Evolutionary conservation across 2,113 vertebrate genomes (phyloP).

Genomic region (Podiceps cristatus): DNA sequence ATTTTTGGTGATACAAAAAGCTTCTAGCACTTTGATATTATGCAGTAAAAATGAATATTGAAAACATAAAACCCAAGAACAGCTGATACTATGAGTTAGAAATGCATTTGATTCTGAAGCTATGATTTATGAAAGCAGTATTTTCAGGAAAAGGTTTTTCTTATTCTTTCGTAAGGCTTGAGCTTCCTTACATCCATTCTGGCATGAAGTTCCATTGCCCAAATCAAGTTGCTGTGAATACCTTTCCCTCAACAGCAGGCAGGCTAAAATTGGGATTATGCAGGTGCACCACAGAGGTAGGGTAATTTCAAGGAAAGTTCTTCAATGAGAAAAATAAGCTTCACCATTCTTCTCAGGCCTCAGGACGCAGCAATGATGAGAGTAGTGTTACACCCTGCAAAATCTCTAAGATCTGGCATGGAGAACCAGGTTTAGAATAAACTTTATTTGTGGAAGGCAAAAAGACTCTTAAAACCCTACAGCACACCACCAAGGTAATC

Average conservation of each 20-base stretch:
- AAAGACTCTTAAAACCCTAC: background rate
- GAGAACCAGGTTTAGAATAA: background rate
- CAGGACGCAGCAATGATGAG: rapidly evolving
- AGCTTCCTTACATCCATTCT: background rate
- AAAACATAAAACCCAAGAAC: background rate
- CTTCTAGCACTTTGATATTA: background rate
- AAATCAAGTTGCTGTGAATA: background rate
- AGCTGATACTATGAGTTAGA: background rate
- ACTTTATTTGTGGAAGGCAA: background rate
- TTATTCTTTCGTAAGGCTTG: background rate
- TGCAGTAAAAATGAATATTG: background rate
- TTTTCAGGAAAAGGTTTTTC: background rate
- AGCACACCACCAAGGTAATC: background rate
- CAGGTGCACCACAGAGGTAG: background rate
- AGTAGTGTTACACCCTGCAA: background rate
- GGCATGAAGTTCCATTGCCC: background rate
- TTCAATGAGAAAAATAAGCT: background rate
- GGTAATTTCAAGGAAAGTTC: background rate
- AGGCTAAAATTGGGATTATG: background rate
- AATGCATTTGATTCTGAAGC: background rate
- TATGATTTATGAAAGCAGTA: background rate
- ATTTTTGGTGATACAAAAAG: background rate
- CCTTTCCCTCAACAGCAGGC: background rate
- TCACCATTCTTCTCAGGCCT: background rate
- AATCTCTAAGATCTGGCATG: background rate